Evolutionary conservation across 2,888 invertebrate species (phyloP).

Genomic region (Leucophenga montana): DNA sequence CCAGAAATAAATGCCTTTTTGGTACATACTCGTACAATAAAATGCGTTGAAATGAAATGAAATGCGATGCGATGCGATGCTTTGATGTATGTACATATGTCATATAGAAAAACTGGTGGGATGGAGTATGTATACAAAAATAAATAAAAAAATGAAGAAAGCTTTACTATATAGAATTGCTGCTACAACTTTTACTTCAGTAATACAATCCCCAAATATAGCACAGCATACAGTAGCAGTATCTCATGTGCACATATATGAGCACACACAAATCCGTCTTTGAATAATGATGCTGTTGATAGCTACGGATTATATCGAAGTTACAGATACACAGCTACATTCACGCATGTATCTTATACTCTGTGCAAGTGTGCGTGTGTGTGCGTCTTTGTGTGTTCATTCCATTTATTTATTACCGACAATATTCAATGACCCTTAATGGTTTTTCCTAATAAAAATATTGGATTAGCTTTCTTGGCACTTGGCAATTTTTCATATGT

Average conservation of each 20-base stretch:
- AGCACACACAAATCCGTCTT: slow-evolving; percentile 56
- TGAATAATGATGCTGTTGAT: slow-evolving; percentile 68
- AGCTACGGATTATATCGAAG: slow-evolving; percentile 55
- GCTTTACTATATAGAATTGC: no score
- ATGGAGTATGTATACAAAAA: background rate
- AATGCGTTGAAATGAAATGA: no score
- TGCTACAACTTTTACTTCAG: no score
- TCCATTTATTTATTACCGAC: slow-evolving; percentile 64
- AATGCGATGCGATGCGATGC: slow-evolving; percentile 54
- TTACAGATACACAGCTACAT: slow-evolving; percentile 21
- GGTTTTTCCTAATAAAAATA: slow-evolving; percentile 67
- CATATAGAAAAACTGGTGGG: slow-evolving; percentile 8
- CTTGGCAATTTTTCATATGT: background rate
- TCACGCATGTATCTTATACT: slow-evolving; percentile 8
- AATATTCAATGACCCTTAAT: slow-evolving; percentile 68
- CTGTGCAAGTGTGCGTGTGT: slow-evolving; percentile 18
- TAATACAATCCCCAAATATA: background rate
- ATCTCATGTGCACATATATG: slow-evolving; percentile 32
- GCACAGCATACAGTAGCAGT: no score
- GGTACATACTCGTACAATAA: background rate
- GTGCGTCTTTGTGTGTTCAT: slow-evolving; percentile 32
- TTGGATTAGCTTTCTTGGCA: slow-evolving; percentile 58
- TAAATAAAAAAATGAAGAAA: no score
- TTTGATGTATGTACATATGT: slow-evolving; percentile 54
- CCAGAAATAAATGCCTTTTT: slow-evolving; percentile 8